Conservation (phyloP, 2,888 invertebrate species). For the Drosophila fungiperda region DNA sequence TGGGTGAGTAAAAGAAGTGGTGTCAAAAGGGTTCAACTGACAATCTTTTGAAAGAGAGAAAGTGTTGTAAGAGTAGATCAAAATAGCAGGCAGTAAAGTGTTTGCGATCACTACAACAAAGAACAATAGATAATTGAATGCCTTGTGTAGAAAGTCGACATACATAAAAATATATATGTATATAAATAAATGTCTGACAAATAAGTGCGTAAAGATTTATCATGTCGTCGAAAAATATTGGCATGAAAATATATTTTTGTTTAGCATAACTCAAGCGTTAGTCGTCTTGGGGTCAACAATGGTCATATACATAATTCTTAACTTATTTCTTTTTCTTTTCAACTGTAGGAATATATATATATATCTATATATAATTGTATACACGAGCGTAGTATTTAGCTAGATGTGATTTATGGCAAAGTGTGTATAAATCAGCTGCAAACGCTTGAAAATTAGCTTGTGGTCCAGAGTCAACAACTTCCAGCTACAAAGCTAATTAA, state of each 20-base stretch:
- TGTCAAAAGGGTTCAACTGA: background rate
- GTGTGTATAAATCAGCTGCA: slow-evolving; percentile 36
- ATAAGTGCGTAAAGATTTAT: slow-evolving; percentile 45
- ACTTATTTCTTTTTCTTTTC: slow-evolving; percentile 3
- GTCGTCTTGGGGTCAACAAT: slow-evolving; percentile 40
- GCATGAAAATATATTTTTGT: slow-evolving; percentile 57
- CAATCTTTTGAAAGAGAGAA: background rate
- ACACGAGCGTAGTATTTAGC: background rate
- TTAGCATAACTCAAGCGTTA: slow-evolving; percentile 53
- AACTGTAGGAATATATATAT: background rate
- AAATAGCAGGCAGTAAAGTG: background rate
- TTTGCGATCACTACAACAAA: background rate
- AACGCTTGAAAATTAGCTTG: slow-evolving; percentile 20
- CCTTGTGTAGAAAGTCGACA: slow-evolving; percentile 2
- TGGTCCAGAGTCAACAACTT: slow-evolving; percentile 55
- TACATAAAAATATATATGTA: background rate
- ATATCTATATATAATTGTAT: background rate
- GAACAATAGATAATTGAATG: background rate
- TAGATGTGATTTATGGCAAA: slow-evolving; percentile 33
- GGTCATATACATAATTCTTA: slow-evolving; percentile 53
- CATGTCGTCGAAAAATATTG: slow-evolving; percentile 48
- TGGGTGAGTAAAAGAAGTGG: background rate
- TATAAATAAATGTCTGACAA: background rate
- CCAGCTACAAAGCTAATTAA: slow-evolving; percentile 49
- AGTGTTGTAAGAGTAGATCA: background rate